Conservation (phyloP, 1,140 invertebrate genomes). For the Lanistes nyassanus region DNA sequence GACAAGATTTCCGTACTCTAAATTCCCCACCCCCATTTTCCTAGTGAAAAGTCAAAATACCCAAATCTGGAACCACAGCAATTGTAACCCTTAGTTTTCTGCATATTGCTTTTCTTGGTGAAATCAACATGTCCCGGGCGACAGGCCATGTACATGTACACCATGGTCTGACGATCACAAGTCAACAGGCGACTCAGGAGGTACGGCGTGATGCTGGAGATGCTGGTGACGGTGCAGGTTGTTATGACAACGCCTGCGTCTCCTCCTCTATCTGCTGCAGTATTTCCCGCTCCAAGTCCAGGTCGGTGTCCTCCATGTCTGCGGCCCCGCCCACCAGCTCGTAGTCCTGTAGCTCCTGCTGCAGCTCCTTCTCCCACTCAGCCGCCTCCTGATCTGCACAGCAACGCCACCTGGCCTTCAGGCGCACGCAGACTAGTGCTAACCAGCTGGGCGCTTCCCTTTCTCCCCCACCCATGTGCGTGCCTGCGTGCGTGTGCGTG, state of each 20-base stretch:
- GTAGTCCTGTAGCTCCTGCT: slow-evolving; percentile 91
- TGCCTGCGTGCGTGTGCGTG: neutral
- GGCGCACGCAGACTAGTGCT: neutral
- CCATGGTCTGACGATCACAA: too few species aligned
- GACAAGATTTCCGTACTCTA: too few species aligned
- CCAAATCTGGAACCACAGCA: too few species aligned
- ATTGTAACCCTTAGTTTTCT: too few species aligned
- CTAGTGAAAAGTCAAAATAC: too few species aligned
- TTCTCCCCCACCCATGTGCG: too few species aligned
- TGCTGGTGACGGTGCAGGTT: neutral
- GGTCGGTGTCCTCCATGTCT: slow-evolving; percentile 64
- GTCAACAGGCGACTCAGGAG: neutral
- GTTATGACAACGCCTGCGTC: slow-evolving; percentile 25
- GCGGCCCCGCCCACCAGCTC: slow-evolving; percentile 79
- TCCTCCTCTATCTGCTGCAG: slow-evolving; percentile 67
- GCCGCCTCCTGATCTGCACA: slow-evolving; percentile 10
- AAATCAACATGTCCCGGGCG: too few species aligned
- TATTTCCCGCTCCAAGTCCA: slow-evolving; percentile 73
- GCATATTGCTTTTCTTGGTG: too few species aligned
- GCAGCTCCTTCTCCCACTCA: slow-evolving; percentile 89
- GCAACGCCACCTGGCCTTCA: neutral
- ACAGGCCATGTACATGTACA: too few species aligned
- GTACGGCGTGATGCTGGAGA: neutral
- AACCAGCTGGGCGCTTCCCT: neutral
- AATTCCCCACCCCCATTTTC: too few species aligned